Evolutionary conservation across 2,888 invertebrate genomes (phyloP), one percentile per base, ranked within the genome.

Genomic region (Mythimna impura): DNA sequence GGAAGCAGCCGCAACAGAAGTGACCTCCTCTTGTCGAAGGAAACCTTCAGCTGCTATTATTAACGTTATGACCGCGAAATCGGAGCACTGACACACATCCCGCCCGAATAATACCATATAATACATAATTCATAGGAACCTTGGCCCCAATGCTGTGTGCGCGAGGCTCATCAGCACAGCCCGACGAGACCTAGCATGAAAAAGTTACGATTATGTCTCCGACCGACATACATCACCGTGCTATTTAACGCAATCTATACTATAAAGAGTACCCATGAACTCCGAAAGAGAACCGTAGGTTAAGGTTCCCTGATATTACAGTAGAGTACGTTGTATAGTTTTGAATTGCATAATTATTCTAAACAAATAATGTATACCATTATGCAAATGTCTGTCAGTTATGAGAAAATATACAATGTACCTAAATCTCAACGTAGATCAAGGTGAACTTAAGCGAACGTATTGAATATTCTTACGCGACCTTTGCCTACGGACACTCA

Each of bases 101-200:
- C 90, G 91, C 90, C 94, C 91, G 94, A 95, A 95, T 95, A 95
- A 95, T 94, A 94, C 95, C 94, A 94, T 95, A 94, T 93, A 93
- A 93, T 95, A 94, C 94, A 95, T 96, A 95, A 96, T 95, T 95
- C 95, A 96, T 93, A 90, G 91, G 90, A 91, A 91, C 95, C 96
- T 96, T 95, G 95, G 94, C 95, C 96, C 90, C 93, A 92, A 93
- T 95, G 89, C 89, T 88, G 86, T 85, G 84, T 86, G 87, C 88
- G 87, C 86, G 83, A 84, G 86, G 81, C 88, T 88, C 87, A 88
- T 87, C 89, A 88, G 85, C 83, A 65, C 78, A 71, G 74, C 65
- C 73, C 84, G 80, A 83, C 77, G 82, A 86, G 82, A 77, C 81
- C 82, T 68, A 78, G 76, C 67, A 79, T 78, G 80, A 77, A 87